These are phyloP conservation scores for Porites lutea DNA, from an alignment of 64 coral and sea anemone species.

Conservation along the genomic window DNA sequence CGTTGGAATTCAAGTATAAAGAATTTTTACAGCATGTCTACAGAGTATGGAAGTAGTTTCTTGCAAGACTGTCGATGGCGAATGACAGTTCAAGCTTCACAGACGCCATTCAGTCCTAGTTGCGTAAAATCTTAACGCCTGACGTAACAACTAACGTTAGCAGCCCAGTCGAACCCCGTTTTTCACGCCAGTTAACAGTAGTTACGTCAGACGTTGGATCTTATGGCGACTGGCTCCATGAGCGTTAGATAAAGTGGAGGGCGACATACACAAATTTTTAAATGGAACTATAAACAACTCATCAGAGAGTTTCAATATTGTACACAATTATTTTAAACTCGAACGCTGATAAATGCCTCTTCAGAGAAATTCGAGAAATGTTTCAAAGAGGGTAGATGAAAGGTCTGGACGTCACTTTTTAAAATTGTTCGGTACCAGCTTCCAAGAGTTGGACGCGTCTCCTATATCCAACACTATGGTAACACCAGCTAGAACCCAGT, in stretches of 20 bases:
- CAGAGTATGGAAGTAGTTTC: neutral
- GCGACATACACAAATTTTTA: neutral
- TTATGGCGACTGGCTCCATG: too few relatives aligned
- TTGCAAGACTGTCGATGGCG: too few relatives aligned
- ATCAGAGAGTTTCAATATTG: too few relatives aligned
- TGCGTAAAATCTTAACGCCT: too few relatives aligned
- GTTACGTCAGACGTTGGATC: too few relatives aligned
- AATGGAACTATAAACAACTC: neutral
- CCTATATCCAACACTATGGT: slow-evolving; percentile 75
- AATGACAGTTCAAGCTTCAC: too few relatives aligned
- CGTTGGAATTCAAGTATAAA: neutral
- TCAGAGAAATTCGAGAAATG: neutral
- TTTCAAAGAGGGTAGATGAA: neutral
- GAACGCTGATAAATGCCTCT: neutral
- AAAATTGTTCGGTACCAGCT: slow-evolving; percentile 36
- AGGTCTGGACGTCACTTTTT: neutral
- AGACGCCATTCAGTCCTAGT: too few relatives aligned
- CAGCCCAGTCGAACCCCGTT: too few relatives aligned
- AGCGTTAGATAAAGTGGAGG: neutral
- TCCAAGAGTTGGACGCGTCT: slow-evolving; percentile 48
- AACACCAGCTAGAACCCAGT: slow-evolving; percentile 57
- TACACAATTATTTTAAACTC: neutral
- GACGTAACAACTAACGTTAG: too few relatives aligned
- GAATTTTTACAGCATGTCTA: too few relatives aligned
- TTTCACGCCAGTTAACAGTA: too few relatives aligned